Evolutionary conservation across 2,888 invertebrate genomes (phyloP).

Genomic region (Nomada goodeniana): DNA sequence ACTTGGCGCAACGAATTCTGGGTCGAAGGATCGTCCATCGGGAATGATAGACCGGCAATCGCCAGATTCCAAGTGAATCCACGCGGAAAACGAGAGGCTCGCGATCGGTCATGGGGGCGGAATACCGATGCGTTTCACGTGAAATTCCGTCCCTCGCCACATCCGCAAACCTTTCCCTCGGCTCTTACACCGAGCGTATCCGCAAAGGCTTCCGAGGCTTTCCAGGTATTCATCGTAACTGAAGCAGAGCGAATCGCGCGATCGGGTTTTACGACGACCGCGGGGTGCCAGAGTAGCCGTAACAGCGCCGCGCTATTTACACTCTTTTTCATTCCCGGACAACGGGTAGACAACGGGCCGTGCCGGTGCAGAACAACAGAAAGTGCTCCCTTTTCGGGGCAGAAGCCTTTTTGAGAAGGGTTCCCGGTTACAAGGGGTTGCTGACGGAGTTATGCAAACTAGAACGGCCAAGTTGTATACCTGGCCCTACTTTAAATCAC

Average conservation of each 20-base stretch:
- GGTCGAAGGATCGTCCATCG: background rate
- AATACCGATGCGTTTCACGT: slow-evolving; percentile 53
- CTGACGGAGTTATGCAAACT: slow-evolving; percentile 76
- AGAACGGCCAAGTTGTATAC: slow-evolving; percentile 70
- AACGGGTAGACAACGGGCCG: background rate
- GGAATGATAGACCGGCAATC: too few relatives aligned
- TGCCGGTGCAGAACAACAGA: slow-evolving; percentile 9
- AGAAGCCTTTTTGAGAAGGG: slow-evolving; percentile 53
- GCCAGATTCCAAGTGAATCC: background rate
- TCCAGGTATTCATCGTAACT: slow-evolving; percentile 74
- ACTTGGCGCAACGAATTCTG: too few relatives aligned
- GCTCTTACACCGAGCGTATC: slow-evolving; percentile 28
- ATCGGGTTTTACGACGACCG: slow-evolving; percentile 67
- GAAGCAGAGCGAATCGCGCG: slow-evolving; percentile 79
- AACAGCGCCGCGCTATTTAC: slow-evolving; percentile 49
- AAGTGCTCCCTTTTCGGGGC: slow-evolving; percentile 9
- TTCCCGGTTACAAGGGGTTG: slow-evolving; percentile 74
- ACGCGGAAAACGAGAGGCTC: background rate
- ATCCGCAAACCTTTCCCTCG: slow-evolving; percentile 76
- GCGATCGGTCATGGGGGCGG: background rate
- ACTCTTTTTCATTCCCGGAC: slow-evolving; percentile 25
- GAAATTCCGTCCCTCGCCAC: slow-evolving; percentile 67
- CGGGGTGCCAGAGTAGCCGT: slow-evolving; percentile 62
- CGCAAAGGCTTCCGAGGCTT: slow-evolving; percentile 73
- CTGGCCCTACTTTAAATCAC: slow-evolving; percentile 66